Evolutionary conservation across 2,888 invertebrate species (phyloP).

Genomic region (Andricus quercusramuli): DNA sequence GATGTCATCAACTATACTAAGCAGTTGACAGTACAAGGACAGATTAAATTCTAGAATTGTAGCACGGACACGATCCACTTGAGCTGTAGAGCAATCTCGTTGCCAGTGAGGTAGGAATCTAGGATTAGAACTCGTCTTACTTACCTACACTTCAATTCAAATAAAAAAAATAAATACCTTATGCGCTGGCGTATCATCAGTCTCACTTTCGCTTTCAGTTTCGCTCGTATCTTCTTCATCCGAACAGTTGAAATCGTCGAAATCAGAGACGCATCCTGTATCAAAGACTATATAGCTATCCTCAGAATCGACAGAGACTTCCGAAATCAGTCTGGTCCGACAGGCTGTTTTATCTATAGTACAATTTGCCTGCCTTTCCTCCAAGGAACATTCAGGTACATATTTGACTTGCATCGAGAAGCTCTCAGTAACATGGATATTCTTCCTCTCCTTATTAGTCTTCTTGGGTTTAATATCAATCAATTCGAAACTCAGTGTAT

Average conservation of each 20-base stretch:
- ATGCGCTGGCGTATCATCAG: not conserved
- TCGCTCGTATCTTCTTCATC: constrained; percentile 44
- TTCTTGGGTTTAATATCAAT: constrained; percentile 55
- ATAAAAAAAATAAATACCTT: not conserved
- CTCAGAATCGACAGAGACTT: constrained; percentile 71
- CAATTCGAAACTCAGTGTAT: constrained; percentile 49
- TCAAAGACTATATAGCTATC: constrained; percentile 72
- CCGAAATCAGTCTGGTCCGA: constrained; percentile 62
- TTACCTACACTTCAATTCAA: not conserved
- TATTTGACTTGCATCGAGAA: constrained; percentile 56
- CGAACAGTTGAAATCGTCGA: constrained; percentile 37
- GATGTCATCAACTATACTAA: too few relatives aligned
- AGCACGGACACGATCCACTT: too few relatives aligned
- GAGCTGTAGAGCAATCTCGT: too few relatives aligned
- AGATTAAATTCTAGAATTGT: too few relatives aligned
- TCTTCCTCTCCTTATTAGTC: constrained; percentile 52
- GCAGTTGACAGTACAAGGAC: too few relatives aligned
- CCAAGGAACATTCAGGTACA: constrained; percentile 53
- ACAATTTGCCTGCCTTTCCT: constrained; percentile 10
- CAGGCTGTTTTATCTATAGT: constrained; percentile 43
- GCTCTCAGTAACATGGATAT: constrained; percentile 3
- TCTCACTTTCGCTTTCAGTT: constrained; percentile 20
- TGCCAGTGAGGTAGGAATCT: too few relatives aligned
- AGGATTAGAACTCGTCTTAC: too few relatives aligned
- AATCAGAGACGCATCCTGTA: constrained; percentile 54